phyloP scores from a whole-genome alignment of 1,140 invertebrate species.

The Pinna nobilis region DNA sequence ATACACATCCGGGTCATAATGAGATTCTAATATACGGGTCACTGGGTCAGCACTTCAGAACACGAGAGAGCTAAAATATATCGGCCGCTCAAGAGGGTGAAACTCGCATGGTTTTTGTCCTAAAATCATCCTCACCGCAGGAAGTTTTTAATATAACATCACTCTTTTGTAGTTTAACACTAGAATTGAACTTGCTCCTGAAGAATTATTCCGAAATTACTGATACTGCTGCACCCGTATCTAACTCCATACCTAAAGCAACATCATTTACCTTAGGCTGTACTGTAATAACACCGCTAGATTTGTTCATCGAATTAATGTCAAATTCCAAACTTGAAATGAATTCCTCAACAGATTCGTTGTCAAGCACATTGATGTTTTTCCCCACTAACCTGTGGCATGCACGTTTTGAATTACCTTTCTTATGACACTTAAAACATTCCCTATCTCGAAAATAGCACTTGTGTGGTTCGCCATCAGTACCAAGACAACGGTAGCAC shows the following conservation, averaged over 20 bases:
- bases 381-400: background rate
- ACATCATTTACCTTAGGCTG: background rate
- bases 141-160: conserved; percentile 12
- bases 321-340: too few species aligned
- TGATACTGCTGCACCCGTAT: too few species aligned
- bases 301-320: background rate
- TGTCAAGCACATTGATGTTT: background rate
- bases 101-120: too few species aligned
- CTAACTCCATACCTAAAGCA: too few species aligned
- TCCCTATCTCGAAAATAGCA: conserved; percentile 9
- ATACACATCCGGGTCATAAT: too few species aligned
- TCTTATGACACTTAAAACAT: conserved; percentile 12
- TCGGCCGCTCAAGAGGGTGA: too few species aligned
- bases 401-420: conserved; percentile 6
- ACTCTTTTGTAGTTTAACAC: background rate
- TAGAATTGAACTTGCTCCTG: too few species aligned
- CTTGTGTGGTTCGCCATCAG: background rate
- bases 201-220: too few species aligned
- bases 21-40: too few species aligned
- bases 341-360: background rate
- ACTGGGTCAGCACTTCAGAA: too few species aligned
- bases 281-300: background rate
- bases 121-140: too few species aligned
- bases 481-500: background rate
- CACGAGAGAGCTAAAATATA: too few species aligned